Evolutionary conservation across 1,140 invertebrate genomes (phyloP).

Genomic region (Dinothrombium tinctorium): DNA sequence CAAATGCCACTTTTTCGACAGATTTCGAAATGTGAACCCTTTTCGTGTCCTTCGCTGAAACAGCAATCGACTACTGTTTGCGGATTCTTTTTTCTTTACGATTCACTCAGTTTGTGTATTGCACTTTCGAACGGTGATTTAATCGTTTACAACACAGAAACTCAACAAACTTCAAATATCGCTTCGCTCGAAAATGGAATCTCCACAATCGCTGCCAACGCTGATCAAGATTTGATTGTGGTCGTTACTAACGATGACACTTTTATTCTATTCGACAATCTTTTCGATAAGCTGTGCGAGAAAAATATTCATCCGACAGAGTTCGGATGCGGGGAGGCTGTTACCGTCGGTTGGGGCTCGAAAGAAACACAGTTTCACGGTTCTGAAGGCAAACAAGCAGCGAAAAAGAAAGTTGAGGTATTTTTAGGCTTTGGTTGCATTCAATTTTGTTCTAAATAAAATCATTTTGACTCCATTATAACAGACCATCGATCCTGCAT

Average conservation of each 20-base stretch:
- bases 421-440: too few species aligned
- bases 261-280: constrained; percentile 11
- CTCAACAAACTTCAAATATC: too few species aligned
- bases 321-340: constrained; percentile 27
- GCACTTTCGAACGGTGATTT: too few species aligned
- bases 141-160: too few species aligned
- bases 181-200: constrained; percentile 19
- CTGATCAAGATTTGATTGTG: constrained; percentile 36
- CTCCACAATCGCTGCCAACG: constrained; percentile 31
- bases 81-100: too few species aligned
- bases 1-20: too few species aligned
- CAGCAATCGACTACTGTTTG: too few species aligned
- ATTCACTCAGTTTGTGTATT: too few species aligned
- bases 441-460: too few species aligned
- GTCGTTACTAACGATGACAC: constrained; percentile 23
- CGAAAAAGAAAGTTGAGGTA: constrained; percentile 16
- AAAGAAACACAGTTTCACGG: constrained; percentile 91
- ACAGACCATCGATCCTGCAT: not conserved
- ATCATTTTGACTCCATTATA: not conserved
- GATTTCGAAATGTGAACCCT: too few species aligned
- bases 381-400: constrained; percentile 53
- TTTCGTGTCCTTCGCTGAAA: too few species aligned
- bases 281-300: not conserved
- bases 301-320: constrained; percentile 6
- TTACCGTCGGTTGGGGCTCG: constrained; percentile 78